Evolutionary conservation across 2,888 invertebrate species (phyloP), one percentile per base, ranked within the genome.

Genomic region (Mallateleia sp.): DNA sequence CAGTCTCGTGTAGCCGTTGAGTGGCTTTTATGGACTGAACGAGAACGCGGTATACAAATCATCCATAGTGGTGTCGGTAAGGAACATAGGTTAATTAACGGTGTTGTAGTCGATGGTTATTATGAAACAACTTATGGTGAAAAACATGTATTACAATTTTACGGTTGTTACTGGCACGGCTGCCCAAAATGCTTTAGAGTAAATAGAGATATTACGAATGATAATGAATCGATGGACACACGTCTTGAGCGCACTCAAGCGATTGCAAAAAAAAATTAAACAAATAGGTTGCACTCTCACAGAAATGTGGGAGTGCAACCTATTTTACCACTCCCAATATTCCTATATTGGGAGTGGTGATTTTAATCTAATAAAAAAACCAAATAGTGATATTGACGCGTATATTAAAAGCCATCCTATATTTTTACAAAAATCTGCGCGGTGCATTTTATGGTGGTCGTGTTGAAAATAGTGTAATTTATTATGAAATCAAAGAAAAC

Each of bases 1-100:
- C 92, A 93, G 45, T 93, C 92, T 5, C 42, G n/a, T 52, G 78
- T 75, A 42, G 89, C 90, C 6, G 0, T 91, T 2, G 58, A 88
- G 18, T 92, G 91, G 91, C 34, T 91, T 1, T n/a, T 25, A 2
- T 45, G 32, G 18, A 2, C 6, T 15, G 75, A 75, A 22, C n/a
- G n/a, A 1, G 22, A 47, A 14, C 6, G n/a, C 15, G 28, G 25
- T n/a, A 45, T 52, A 0, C 64, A 72, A 52, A n/a, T 71, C 6
- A 42, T 11, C 0, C 79, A 88, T 24, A 72, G 78, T 0, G 78
- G 50, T 32, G 14, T 60, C 2, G 32, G 42, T 6, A 64, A 81
- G 0, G 81, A 87, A 28, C 28, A 47, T 38, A 18, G 56, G 3
- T 38, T 87, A 28, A 6, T 11, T 2, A 62, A 69, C 50, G 75